These are phyloP conservation scores for Albula goreensis DNA, from an alignment of 2,113 vertebrate genomes.

Conservation along the genomic window DNA sequence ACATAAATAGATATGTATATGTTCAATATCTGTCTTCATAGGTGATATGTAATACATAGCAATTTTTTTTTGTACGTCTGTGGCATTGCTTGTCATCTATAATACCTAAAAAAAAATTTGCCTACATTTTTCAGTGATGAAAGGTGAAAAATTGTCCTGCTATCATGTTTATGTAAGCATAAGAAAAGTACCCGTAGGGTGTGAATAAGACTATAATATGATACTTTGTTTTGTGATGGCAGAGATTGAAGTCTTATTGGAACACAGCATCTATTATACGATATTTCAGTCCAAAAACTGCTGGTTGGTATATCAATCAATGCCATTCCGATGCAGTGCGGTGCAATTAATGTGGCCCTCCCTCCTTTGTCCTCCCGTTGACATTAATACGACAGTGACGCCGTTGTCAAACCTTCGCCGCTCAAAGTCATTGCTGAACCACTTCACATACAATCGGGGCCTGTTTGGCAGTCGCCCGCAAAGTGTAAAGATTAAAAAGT, in stretches of 20 bases:
- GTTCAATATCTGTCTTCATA: not conserved
- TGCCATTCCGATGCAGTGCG: no score
- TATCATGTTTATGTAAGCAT: not conserved
- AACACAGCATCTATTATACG: not conserved
- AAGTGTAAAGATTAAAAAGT: not conserved
- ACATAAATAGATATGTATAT: no score
- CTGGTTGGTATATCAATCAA: no score
- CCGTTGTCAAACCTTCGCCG: no score
- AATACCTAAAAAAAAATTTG: not conserved
- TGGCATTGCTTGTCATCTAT: not conserved
- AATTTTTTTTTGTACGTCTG: not conserved
- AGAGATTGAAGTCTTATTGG: not conserved
- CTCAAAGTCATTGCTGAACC: constrained; percentile 4
- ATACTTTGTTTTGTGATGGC: not conserved
- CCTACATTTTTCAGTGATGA: not conserved
- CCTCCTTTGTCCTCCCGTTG: no score
- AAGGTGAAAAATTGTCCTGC: not conserved
- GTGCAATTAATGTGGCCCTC: no score
- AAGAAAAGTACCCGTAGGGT: not conserved
- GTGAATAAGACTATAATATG: not conserved
- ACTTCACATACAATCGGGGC: not conserved
- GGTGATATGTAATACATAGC: not conserved
- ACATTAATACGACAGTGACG: no score
- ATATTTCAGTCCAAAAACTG: no score
- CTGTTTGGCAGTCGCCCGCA: not conserved